Percentiles rank a stretch among this genome's conserved stretches.
phyloP scores from a whole-genome alignment of 30 jellyfish, hydroid and myxozoan species.

The Hydractinia symbiolongicarpus region DNA sequence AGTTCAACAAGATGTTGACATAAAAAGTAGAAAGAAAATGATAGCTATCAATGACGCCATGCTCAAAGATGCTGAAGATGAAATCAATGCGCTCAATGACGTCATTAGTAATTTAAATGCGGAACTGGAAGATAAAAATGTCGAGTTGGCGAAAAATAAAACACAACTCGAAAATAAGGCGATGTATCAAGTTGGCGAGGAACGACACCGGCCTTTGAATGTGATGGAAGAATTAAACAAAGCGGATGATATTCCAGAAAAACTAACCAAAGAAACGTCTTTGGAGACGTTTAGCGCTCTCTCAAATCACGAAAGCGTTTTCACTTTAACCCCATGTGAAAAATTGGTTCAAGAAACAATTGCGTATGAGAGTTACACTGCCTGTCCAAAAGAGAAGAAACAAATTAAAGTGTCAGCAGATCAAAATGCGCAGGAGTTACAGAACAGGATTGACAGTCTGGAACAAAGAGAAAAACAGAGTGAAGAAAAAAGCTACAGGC shows the following conservation, averaged over 20 bases:
- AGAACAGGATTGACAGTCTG: no score
- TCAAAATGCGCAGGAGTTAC: no score
- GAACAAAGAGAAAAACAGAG: no score
- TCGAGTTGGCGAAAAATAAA: neutral
- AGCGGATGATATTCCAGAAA: neutral
- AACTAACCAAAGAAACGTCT: neutral
- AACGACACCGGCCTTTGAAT: neutral
- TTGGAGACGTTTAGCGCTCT: no score
- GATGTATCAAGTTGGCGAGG: no score
- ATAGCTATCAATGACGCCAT: neutral
- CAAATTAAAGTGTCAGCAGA: no score
- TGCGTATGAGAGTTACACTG: no score
- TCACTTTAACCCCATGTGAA: no score
- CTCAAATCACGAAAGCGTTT: no score
- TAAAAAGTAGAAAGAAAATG: slow-evolving; percentile 11
- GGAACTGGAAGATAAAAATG: neutral
- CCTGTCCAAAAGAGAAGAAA: no score
- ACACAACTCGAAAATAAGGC: neutral
- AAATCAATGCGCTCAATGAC: neutral
- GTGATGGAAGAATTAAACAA: neutral
- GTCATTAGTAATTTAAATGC: neutral
- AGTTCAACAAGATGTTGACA: neutral
- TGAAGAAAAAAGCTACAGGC: no score
- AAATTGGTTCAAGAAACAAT: no score
- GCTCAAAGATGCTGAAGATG: neutral